phyloP scores from a whole-genome alignment of 1,140 invertebrate genomes.

The Ceratina japonica region DNA sequence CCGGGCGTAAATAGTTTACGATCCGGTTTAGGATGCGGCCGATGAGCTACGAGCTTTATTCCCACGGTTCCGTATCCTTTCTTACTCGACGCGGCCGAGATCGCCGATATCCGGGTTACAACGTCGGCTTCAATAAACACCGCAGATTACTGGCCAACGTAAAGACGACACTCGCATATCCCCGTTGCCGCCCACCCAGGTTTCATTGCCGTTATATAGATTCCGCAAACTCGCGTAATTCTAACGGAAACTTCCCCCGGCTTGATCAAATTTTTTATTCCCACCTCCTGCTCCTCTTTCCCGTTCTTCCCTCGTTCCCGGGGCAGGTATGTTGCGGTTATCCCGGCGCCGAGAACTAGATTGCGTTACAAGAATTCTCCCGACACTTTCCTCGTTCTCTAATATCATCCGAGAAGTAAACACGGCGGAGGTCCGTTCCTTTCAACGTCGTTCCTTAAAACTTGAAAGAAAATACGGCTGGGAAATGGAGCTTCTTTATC shows the following conservation, averaged over 20 bases:
- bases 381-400: neutral
- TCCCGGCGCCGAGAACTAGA: neutral
- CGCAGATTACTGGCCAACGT: neutral
- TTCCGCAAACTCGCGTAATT: neutral
- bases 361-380: neutral
- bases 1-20: slow-evolving; percentile 16
- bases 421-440: neutral
- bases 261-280: slow-evolving; percentile 8
- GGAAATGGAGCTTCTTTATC: neutral
- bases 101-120: slow-evolving; percentile 6
- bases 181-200: too few relatives aligned
- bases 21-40: slow-evolving; percentile 1
- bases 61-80: neutral
- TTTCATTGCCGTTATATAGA: neutral
- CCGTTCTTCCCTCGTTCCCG: neutral
- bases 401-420: neutral
- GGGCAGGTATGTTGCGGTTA: neutral
- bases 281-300: too few relatives aligned
- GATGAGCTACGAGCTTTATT: slow-evolving; percentile 7
- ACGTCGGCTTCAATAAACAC: slow-evolving; percentile 13
- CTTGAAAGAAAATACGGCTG: too few relatives aligned
- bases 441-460: neutral
- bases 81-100: neutral
- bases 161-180: neutral
- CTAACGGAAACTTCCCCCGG: neutral